A percentile compares a stretch with the other conserved stretches of the same genome.
phyloP scores from a whole-genome alignment of 2,797 vertebrate genomes.

The Oreochromis grahami region DNA sequence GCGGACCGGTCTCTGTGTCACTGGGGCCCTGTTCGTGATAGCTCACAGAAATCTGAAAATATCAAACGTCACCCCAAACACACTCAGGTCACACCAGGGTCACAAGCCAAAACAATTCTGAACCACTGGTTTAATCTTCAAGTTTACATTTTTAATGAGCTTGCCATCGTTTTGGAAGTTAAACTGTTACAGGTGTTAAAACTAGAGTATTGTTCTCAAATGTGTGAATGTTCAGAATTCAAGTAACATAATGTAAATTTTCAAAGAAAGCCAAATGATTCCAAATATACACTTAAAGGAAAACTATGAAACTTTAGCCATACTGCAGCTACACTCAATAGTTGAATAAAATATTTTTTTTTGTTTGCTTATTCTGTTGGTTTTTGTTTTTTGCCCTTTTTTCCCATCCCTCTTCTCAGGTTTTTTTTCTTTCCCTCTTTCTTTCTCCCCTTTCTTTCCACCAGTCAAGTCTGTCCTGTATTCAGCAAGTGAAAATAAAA shows the following conservation, averaged over 20 bases:
- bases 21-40: neutral
- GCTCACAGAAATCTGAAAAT: neutral
- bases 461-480: too few relatives aligned
- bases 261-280: neutral
- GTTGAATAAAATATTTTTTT: too few relatives aligned
- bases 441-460: too few relatives aligned
- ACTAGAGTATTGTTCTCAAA: neutral
- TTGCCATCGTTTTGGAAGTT: neutral
- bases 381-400: too few relatives aligned
- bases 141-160: neutral
- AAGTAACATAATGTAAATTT: neutral
- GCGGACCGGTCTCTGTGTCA: fast-evolving
- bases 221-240: neutral
- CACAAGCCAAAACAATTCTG: neutral
- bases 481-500: too few relatives aligned
- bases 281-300: neutral
- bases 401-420: too few relatives aligned
- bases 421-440: too few relatives aligned
- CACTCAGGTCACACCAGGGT: neutral
- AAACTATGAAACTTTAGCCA: neutral
- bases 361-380: too few relatives aligned
- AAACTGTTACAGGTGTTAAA: neutral
- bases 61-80: neutral
- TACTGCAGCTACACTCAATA: neutral
- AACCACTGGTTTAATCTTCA: neutral